A percentile compares a stretch with the other conserved stretches of the same genome.
Conservation (phyloP, 2,113 vertebrate species). For the Excalfactoria chinensis region DNA sequence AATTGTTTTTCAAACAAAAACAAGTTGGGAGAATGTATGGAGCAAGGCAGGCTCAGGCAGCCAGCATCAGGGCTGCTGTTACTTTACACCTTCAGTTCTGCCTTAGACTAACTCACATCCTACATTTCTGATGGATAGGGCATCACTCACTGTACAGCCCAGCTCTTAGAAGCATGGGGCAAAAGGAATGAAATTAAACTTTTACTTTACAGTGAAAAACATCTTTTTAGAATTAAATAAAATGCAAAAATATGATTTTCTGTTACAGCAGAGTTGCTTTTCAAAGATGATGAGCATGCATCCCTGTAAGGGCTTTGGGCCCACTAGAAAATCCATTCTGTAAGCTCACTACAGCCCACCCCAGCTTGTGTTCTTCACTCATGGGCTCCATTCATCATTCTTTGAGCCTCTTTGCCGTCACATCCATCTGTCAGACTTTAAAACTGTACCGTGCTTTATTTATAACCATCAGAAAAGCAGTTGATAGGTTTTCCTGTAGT, state of each 20-base stretch:
- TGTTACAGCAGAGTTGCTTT: neutral
- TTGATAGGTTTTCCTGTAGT: neutral
- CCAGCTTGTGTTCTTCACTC: neutral
- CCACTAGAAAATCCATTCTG: neutral
- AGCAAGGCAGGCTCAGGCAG: neutral
- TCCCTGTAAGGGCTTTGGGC: neutral
- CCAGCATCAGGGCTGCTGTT: neutral
- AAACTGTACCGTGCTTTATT: neutral
- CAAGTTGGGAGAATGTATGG: neutral
- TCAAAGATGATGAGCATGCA: neutral
- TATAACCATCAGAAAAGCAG: conserved; percentile 1
- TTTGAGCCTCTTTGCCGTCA: conserved; percentile 5
- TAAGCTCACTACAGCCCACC: neutral
- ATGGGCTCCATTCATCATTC: neutral
- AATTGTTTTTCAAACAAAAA: neutral
- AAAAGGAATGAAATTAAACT: neutral
- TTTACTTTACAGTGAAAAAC: neutral
- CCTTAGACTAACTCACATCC: neutral
- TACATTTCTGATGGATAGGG: neutral
- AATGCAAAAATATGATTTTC: neutral
- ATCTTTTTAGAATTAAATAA: neutral
- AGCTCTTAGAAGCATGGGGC: neutral
- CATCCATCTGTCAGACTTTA: conserved; percentile 8
- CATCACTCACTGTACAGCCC: neutral
- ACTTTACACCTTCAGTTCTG: neutral